A percentile compares a stretch with the other conserved stretches of the same genome.
Conservation (phyloP, 2,113 vertebrate species). For the Tylochromis polylepis region DNA sequence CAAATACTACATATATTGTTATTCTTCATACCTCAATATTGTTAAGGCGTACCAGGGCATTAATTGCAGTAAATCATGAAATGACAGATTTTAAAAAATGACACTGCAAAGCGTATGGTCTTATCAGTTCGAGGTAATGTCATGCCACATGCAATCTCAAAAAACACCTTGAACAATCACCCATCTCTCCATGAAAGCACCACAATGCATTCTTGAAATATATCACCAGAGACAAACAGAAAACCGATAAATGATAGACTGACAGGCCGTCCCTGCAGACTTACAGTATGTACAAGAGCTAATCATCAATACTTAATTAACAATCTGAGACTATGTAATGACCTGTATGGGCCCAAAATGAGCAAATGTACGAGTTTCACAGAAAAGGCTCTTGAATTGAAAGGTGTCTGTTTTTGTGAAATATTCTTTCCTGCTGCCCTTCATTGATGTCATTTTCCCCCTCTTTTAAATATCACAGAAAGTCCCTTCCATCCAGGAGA, state of each 20-base stretch:
- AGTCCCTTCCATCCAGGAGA: background rate
- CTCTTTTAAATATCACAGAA: background rate
- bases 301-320: background rate
- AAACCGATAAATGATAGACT: background rate
- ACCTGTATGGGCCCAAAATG: background rate
- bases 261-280: background rate
- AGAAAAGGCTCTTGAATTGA: background rate
- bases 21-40: background rate
- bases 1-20: background rate
- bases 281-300: background rate
- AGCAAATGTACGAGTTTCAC: background rate
- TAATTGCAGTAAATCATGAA: background rate
- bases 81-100: constrained; percentile 30
- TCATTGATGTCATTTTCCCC: background rate
- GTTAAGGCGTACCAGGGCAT: background rate
- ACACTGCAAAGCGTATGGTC: constrained; percentile 1
- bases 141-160: constrained; percentile 20
- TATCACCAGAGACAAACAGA: background rate
- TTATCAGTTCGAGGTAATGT: constrained; percentile 18
- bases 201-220: background rate
- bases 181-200: background rate
- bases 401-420: background rate
- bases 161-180: constrained; percentile 35
- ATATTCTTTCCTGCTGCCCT: too few relatives aligned
- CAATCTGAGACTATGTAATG: background rate